Evolutionary conservation across 2,888 invertebrate genomes (phyloP).

Genomic region (Coenonympha glycerion): DNA sequence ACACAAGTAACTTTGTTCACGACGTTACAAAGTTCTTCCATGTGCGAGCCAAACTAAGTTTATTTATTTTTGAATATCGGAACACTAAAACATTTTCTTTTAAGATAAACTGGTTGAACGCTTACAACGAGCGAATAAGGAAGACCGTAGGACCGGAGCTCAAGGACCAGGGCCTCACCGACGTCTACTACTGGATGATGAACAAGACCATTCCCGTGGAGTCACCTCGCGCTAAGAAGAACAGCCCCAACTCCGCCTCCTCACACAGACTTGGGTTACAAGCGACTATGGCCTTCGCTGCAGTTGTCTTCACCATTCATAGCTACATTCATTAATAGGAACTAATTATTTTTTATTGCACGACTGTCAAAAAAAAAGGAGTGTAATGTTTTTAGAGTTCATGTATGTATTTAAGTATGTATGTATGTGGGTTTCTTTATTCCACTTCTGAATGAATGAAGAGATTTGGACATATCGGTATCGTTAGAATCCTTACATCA

Average conservation of each 20-base stretch:
- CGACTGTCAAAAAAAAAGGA: no score
- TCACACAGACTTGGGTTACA: neutral
- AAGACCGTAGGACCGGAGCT: constrained; percentile 84
- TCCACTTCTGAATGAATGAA: no score
- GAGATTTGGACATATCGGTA: no score
- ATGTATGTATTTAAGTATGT: no score
- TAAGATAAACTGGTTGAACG: constrained; percentile 86
- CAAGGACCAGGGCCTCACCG: constrained; percentile 80
- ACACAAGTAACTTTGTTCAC: neutral
- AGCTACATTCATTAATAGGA: neutral
- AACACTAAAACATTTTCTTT: no score
- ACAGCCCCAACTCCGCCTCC: constrained; percentile 22
- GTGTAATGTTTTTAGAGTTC: no score
- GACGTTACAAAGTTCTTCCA: neutral
- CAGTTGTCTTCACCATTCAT: neutral
- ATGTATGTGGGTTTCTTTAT: no score
- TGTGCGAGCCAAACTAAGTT: no score
- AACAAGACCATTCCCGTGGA: constrained; percentile 82
- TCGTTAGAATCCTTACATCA: no score
- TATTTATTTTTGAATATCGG: no score
- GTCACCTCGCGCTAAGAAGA: constrained; percentile 45
- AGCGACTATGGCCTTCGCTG: neutral
- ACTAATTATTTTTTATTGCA: neutral
- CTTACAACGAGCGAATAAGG: constrained; percentile 84
- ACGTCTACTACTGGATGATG: constrained; percentile 89